Conservation (phyloP, 2,797 vertebrate genomes). For the Diglossa cyanea region DNA sequence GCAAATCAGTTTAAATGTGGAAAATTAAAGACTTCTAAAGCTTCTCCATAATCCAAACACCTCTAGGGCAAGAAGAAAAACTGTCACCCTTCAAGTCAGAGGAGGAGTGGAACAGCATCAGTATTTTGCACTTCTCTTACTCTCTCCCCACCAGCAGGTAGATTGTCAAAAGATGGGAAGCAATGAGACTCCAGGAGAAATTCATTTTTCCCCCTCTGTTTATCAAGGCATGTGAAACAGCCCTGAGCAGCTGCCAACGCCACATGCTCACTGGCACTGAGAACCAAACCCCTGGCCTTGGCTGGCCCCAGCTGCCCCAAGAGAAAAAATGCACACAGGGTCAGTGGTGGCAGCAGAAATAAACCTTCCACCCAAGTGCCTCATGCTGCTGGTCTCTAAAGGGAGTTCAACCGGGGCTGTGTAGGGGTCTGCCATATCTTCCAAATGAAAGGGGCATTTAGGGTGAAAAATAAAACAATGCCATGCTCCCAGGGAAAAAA, state of each 20-base stretch:
- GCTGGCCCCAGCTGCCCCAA: neutral
- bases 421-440: accelerated
- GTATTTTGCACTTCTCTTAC: neutral
- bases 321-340: accelerated
- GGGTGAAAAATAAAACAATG: neutral
- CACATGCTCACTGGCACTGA: neutral
- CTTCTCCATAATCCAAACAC: neutral
- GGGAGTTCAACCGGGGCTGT: neutral
- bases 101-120: neutral
- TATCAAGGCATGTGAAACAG: neutral
- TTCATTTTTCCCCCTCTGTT: accelerated
- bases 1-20: neutral
- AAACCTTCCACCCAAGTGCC: neutral
- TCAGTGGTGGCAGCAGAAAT: accelerated
- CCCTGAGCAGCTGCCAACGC: neutral
- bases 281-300: neutral
- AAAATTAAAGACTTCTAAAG: neutral
- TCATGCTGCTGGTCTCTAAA: accelerated
- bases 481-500: accelerated
- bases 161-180: neutral
- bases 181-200: accelerated
- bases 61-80: neutral
- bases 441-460: neutral
- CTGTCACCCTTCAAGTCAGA: neutral
- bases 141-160: accelerated